These are phyloP conservation scores for Junonia oenone DNA, from an alignment of 2,888 invertebrate genomes.

Conservation along the genomic window DNA sequence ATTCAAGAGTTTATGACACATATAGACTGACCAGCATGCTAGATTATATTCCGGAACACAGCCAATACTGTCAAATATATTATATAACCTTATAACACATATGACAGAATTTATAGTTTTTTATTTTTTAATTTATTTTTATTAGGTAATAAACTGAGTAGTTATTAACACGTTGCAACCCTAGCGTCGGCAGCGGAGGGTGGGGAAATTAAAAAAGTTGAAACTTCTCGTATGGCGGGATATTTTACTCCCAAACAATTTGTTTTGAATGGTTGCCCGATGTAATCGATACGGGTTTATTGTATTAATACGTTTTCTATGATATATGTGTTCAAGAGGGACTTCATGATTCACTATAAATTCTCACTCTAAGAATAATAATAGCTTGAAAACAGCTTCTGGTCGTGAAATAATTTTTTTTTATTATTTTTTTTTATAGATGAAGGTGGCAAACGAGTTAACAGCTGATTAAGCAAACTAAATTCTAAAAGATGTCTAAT, in stretches of 20 bases:
- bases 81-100: too few species aligned
- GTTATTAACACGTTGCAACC: not conserved
- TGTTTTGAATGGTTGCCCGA: conserved; percentile 26
- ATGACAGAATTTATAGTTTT: too few species aligned
- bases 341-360: not conserved
- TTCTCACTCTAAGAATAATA: not conserved
- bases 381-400: too few species aligned
- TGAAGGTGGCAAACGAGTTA: too few species aligned
- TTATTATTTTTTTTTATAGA: too few species aligned
- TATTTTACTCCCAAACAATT: conserved; percentile 33
- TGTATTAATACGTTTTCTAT: conserved; percentile 23
- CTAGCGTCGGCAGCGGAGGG: conserved; percentile 22
- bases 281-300: conserved; percentile 30
- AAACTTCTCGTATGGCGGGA: conserved; percentile 34
- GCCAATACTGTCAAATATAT: too few species aligned
- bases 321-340: not conserved
- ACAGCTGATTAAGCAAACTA: too few species aligned
- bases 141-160: not conserved
- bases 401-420: not conserved
- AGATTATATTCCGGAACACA: too few species aligned
- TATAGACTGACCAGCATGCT: too few species aligned
- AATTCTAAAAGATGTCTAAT: too few species aligned
- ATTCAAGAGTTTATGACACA: too few species aligned
- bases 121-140: too few species aligned
- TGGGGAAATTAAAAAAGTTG: conserved; percentile 70